A percentile compares a stretch with the other conserved stretches of the same genome.
phyloP scores from a whole-genome alignment of 2,113 vertebrate species.

The Gallinago media region DNA sequence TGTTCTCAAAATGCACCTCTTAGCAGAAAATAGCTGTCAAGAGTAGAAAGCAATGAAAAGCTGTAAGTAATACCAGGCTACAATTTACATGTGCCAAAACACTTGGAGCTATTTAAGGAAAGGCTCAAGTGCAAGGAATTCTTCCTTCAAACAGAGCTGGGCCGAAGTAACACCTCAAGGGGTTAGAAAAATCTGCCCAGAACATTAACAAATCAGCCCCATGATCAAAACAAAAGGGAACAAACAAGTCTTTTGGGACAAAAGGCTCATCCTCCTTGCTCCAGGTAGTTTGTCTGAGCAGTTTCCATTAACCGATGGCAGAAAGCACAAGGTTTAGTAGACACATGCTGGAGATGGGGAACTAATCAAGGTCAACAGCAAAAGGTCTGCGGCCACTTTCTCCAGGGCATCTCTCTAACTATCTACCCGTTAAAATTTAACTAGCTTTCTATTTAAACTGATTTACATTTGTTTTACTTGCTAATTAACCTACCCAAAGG shows the following conservation, averaged over 20 bases:
- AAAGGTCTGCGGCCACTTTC: background rate
- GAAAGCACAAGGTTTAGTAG: background rate
- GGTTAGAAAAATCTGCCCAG: background rate
- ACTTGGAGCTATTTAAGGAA: background rate
- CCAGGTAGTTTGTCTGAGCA: background rate
- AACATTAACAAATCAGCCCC: background rate
- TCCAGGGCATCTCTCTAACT: background rate
- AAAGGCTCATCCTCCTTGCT: background rate
- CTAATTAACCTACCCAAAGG: background rate
- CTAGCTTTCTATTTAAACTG: background rate
- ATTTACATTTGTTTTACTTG: background rate
- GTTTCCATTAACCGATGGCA: background rate
- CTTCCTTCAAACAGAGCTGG: background rate
- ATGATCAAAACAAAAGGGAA: background rate
- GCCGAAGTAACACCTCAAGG: background rate
- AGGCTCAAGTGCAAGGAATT: background rate
- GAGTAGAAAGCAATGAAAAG: background rate
- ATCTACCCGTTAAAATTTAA: background rate
- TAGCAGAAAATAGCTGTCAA: background rate
- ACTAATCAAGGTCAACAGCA: rapidly evolving
- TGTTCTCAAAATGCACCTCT: background rate
- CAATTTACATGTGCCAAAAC: background rate
- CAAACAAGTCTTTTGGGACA: background rate
- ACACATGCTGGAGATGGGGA: background rate
- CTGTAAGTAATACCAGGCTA: background rate